These are phyloP conservation scores for Tokudaia muenninki DNA, from an alignment of 2,797 vertebrate species.

Conservation along the genomic window DNA sequence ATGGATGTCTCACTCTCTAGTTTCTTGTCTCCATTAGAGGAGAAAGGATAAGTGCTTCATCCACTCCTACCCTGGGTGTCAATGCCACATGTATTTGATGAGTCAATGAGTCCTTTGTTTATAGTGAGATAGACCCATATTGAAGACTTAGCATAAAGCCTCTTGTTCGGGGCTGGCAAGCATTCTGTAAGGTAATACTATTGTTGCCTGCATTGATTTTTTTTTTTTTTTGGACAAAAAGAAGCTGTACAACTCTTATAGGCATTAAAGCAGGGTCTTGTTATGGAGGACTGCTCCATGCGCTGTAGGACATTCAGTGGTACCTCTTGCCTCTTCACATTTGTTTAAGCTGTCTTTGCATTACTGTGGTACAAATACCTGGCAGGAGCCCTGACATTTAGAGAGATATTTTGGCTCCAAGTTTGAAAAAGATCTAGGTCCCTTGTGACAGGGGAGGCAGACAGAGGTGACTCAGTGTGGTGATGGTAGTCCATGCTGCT, in stretches of 20 bases:
- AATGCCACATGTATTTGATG: conserved; percentile 7
- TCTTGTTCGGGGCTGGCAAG: conserved; percentile 37
- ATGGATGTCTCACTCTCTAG: background rate
- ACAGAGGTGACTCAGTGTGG: background rate
- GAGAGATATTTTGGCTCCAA: background rate
- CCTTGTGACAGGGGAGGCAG: background rate
- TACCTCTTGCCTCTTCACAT: background rate
- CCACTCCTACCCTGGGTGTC: background rate
- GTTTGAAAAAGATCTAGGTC: background rate
- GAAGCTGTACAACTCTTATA: background rate
- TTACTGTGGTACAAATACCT: background rate
- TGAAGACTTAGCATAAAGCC: background rate
- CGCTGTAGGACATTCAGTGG: background rate
- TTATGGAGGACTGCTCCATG: background rate
- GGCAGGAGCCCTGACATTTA: background rate
- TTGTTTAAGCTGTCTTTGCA: too few species aligned
- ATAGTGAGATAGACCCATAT: background rate
- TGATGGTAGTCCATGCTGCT: background rate
- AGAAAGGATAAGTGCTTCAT: background rate
- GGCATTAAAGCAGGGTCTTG: background rate
- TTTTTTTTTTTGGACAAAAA: background rate
- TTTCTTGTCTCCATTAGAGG: background rate
- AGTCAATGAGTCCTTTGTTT: conserved; percentile 42
- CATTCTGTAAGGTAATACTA: conserved; percentile 10
- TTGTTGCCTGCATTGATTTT: background rate